phyloP scores from a whole-genome alignment of 2,888 invertebrate species.

The Tryphoninae sp. region DNA sequence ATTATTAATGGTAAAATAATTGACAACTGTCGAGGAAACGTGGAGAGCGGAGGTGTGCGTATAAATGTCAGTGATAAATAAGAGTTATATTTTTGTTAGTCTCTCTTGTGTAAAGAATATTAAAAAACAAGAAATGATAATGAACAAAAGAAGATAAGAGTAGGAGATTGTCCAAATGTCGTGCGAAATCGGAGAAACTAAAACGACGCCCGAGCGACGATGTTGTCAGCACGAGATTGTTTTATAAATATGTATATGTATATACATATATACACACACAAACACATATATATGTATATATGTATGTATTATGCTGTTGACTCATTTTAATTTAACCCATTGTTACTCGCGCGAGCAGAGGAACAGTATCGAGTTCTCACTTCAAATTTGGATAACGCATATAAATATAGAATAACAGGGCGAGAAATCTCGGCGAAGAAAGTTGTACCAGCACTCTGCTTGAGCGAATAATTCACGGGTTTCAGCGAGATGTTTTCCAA shows the following conservation, averaged over 20 bases:
- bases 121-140: slow-evolving; percentile 28
- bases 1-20: slow-evolving; percentile 50
- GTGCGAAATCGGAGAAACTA: slow-evolving; percentile 2
- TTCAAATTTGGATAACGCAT: background rate
- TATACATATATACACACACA: slow-evolving; percentile 11
- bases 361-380: background rate
- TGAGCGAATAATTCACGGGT: background rate
- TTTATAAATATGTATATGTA: slow-evolving; percentile 44
- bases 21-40: background rate
- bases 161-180: background rate
- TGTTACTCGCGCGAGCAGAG: slow-evolving; percentile 39
- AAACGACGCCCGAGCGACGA: background rate
- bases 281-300: slow-evolving; percentile 11
- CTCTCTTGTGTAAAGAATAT: slow-evolving; percentile 62
- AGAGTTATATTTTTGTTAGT: slow-evolving; percentile 78
- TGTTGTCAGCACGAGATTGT: slow-evolving; percentile 31
- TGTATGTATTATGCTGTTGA: slow-evolving; percentile 46
- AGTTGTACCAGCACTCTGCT: background rate
- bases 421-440: background rate
- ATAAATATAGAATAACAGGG: no score
- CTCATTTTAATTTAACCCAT: slow-evolving; percentile 47
- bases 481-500: background rate
- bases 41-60: background rate
- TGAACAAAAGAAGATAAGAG: slow-evolving; percentile 19
- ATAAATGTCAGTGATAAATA: slow-evolving; percentile 67